Evolutionary conservation across 2,888 invertebrate genomes (phyloP).

Genomic region (Lypha dubia): DNA sequence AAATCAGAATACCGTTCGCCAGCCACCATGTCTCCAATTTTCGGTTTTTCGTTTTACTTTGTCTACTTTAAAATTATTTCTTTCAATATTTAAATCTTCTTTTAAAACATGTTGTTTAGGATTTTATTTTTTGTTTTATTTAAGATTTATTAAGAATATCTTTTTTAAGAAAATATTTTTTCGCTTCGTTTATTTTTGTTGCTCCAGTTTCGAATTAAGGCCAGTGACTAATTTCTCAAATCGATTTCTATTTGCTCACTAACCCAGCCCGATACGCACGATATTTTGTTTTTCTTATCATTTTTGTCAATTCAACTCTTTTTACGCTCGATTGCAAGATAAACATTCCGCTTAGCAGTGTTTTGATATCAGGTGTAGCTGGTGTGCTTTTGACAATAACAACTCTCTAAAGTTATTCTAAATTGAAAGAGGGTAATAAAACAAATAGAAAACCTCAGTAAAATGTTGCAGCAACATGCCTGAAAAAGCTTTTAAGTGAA

Average conservation of each 20-base stretch:
- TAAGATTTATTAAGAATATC: slow-evolving; percentile 4
- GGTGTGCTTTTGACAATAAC: slow-evolving; percentile 7
- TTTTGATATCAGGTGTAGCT: slow-evolving; percentile 56
- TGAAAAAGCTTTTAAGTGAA: background rate
- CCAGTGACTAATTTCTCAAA: slow-evolving; percentile 57
- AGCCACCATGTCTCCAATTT: slow-evolving; percentile 50
- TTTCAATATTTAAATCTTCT: background rate
- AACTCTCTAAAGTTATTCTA: background rate
- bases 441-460: slow-evolving; percentile 6
- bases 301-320: slow-evolving; percentile 36
- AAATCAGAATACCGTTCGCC: slow-evolving; percentile 77
- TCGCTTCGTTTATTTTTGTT: slow-evolving; percentile 49
- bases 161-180: background rate
- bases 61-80: slow-evolving; percentile 2
- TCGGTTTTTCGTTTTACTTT: background rate
- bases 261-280: slow-evolving; percentile 13
- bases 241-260: slow-evolving; percentile 34
- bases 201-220: slow-evolving; percentile 57
- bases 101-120: slow-evolving; percentile 10
- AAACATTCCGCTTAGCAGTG: slow-evolving; percentile 61
- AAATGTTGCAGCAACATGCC: slow-evolving; percentile 47
- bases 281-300: slow-evolving; percentile 35
- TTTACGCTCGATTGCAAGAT: slow-evolving; percentile 56
- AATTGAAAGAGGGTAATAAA: background rate
- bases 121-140: slow-evolving; percentile 6